Percentiles rank a stretch among this genome's conserved stretches.
Conservation (phyloP, 2,113 vertebrate species). For the Psephotus haematonotus region DNA sequence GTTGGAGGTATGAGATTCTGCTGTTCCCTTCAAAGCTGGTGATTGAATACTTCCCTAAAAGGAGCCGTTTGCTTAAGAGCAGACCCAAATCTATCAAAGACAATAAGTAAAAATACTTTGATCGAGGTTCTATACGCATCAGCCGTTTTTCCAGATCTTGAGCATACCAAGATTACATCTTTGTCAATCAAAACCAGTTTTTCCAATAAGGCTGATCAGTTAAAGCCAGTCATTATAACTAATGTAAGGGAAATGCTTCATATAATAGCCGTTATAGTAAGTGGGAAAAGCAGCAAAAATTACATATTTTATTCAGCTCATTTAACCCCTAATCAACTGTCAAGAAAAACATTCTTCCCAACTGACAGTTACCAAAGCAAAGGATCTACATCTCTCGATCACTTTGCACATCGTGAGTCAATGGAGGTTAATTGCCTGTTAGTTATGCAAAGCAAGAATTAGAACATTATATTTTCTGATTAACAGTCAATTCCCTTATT, state of each 20-base stretch:
- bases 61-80: neutral
- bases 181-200: conserved; percentile 55
- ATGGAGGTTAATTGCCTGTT: conserved; percentile 66
- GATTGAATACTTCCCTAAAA: neutral
- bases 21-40: neutral
- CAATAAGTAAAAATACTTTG: neutral
- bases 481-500: conserved; percentile 44
- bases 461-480: conserved; percentile 42
- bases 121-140: neutral
- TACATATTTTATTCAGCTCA: conserved; percentile 72
- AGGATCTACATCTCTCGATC: neutral
- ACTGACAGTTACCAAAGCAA: conserved; percentile 64
- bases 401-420: conserved; percentile 44
- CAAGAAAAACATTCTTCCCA: conserved; percentile 70
- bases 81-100: neutral
- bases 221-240: conserved; percentile 53
- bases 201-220: conserved; percentile 40
- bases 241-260: conserved; percentile 35
- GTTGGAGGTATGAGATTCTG: neutral
- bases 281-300: conserved; percentile 63
- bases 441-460: conserved; percentile 48
- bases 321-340: conserved; percentile 77
- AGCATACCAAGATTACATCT: neutral
- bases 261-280: conserved; percentile 66
- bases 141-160: neutral